phyloP scores from a whole-genome alignment of 1,140 invertebrate genomes.

The Nasonia vitripennis region DNA sequence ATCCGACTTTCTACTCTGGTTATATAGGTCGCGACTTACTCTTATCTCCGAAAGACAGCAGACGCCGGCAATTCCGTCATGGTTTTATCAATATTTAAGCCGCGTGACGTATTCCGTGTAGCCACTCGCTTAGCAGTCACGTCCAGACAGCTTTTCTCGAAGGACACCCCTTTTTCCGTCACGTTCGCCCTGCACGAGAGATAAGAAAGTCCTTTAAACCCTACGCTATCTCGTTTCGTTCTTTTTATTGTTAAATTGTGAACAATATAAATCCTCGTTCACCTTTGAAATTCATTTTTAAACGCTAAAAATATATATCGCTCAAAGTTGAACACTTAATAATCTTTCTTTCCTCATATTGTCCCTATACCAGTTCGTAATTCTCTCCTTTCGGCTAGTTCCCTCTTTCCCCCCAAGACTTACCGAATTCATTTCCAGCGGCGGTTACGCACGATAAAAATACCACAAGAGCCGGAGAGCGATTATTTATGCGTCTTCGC shows the following conservation, averaged over 20 bases:
- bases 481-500: too few species aligned
- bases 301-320: not conserved
- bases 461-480: too few species aligned
- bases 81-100: slow-evolving; percentile 18
- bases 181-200: not conserved
- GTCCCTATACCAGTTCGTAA: not conserved
- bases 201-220: not conserved
- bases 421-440: slow-evolving; percentile 2
- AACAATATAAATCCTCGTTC: too few species aligned
- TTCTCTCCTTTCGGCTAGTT: not conserved
- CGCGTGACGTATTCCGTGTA: not conserved
- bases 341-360: not conserved
- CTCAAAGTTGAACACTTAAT: not conserved
- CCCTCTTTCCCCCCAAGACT: not conserved
- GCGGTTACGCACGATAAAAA: too few species aligned
- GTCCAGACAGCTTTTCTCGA: slow-evolving; percentile 8
- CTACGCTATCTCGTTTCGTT: too few species aligned
- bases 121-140: not conserved
- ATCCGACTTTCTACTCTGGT: not conserved
- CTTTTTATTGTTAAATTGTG: too few species aligned
- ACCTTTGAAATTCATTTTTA: too few species aligned
- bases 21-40: not conserved
- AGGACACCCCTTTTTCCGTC: not conserved
- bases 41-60: not conserved
- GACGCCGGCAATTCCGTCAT: slow-evolving; percentile 2